phyloP scores from a whole-genome alignment of 2,797 vertebrate genomes.

The Prunella strophiata region DNA sequence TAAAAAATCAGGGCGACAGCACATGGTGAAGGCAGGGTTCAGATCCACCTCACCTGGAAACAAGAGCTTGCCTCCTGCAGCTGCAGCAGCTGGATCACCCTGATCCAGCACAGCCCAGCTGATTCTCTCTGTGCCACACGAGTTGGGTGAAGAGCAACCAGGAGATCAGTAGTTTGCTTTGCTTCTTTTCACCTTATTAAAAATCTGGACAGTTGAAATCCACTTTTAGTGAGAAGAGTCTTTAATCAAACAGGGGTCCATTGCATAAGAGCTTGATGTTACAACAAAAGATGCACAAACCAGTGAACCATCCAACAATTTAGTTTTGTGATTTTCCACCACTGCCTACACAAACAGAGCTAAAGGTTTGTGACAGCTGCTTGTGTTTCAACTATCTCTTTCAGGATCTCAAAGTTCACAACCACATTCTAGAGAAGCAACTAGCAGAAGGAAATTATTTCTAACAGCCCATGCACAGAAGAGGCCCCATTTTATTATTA shows the following conservation, averaged over 20 bases:
- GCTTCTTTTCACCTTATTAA: background rate
- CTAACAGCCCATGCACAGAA: conserved; percentile 26
- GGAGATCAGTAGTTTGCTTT: background rate
- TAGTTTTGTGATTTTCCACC: conserved; percentile 12
- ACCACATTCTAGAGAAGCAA: conserved; percentile 59
- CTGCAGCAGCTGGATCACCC: background rate
- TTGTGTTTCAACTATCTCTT: conserved; percentile 47
- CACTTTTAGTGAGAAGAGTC: background rate
- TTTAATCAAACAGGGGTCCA: background rate
- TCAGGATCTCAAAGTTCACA: conserved; percentile 48
- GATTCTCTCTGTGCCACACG: background rate
- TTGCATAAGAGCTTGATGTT: background rate
- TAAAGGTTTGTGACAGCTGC: conserved; percentile 61
- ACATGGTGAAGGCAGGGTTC: background rate
- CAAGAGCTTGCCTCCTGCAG: background rate
- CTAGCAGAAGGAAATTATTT: conserved; percentile 52
- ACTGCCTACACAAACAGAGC: conserved; percentile 43
- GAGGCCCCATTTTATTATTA: conserved; percentile 53
- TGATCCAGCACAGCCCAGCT: background rate
- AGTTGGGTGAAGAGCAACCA: background rate
- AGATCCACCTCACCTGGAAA: background rate
- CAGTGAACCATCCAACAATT: background rate
- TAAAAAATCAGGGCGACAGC: too few relatives aligned
- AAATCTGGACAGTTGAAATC: background rate
- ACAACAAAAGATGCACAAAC: conserved; percentile 11